Evolutionary conservation across 2,888 invertebrate genomes (phyloP), one percentile per base, ranked within the genome.

Genomic region (Odontocerum albicorne): DNA sequence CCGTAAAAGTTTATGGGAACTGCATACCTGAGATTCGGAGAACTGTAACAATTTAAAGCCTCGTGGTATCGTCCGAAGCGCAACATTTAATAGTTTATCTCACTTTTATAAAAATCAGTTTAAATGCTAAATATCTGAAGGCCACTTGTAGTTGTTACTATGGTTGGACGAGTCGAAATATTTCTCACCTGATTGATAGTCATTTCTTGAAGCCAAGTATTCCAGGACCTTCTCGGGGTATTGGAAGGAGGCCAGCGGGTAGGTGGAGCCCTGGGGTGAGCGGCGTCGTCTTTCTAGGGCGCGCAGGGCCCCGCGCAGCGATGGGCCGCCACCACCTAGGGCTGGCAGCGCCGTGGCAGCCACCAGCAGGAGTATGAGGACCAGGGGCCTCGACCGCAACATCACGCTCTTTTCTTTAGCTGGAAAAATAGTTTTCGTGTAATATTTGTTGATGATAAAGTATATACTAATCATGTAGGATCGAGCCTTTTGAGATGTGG

Each of bases 281-380:
- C 80, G 71, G 62, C 80, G 79, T 10, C 80, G 71, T 7, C 80
- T 70, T 62, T 79, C 77, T 58, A 81, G 66, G 1, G 80, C 80
- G 58, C 79, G 79, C 1, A 81, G 68, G 0, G 80, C 81, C 1
- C 77, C 74, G 2, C 77, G 72, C 52, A 81, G 69, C 1, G 80
- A 80, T 16, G 49, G 27, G 4, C 35, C 44, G 27, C 67, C 69
- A 20, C 32, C 32, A 15, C 69, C 71, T 12, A 71, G 72, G 36
- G 49, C 52, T 2, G 68, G 70, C 60, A 55, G 64, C 65, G 68
- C 70, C 60, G 52, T 64, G 65, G 43, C 46, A 16, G 54, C 22
- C 39, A 64, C 62, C 40, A 68, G 61, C 67, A 53, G 67, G 42
- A 67, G 62, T 67, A 52, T 66, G 64, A 56, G 64, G 63, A 43